Evolutionary conservation across 2,888 invertebrate species (phyloP).

Genomic region (Steinernema carpocapsae): DNA sequence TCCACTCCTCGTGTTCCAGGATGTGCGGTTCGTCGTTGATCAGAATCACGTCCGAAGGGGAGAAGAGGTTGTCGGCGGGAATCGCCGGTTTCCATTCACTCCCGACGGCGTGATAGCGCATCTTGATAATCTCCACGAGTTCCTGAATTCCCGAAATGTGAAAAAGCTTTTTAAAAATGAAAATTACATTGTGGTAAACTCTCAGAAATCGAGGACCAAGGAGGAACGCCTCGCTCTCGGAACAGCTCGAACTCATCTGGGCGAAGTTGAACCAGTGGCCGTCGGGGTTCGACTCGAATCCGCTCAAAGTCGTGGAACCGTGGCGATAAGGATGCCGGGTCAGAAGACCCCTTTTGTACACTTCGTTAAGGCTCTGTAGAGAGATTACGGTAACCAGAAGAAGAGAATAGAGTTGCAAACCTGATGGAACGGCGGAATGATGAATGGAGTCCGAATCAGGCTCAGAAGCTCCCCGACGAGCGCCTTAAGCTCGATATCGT

Average conservation of each 20-base stretch:
- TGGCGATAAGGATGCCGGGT: slow-evolving; percentile 17
- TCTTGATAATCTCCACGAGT: slow-evolving; percentile 7
- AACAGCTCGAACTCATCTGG: slow-evolving; percentile 18
- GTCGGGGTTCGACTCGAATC: slow-evolving; percentile 48
- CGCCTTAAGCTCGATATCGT: slow-evolving; percentile 77
- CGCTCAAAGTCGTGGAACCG: slow-evolving; percentile 14
- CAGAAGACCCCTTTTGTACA: slow-evolving; percentile 34
- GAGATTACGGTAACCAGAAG: not conserved
- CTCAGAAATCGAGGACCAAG: slow-evolving; percentile 7
- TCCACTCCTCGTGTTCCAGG: slow-evolving; percentile 21
- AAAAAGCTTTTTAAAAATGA: not conserved
- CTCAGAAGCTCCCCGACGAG: slow-evolving; percentile 83
- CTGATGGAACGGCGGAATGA: slow-evolving; percentile 79
- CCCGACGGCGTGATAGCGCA: slow-evolving; percentile 3
- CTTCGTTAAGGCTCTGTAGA: slow-evolving; percentile 40
- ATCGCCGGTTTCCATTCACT: slow-evolving; percentile 4
- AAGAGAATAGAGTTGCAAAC: slow-evolving; percentile 34
- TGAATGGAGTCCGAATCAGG: slow-evolving; percentile 85
- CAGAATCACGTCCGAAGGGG: slow-evolving; percentile 6
- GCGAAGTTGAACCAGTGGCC: slow-evolving; percentile 47
- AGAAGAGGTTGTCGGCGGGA: slow-evolving; percentile 9
- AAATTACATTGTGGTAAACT: not conserved
- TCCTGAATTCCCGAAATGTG: not conserved
- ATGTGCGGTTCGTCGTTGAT: slow-evolving; percentile 11
- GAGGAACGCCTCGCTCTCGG: slow-evolving; percentile 16